Base-by-base conservation (phyloP, 1,140 invertebrate genomes). In the Micrasema minimum region DNA sequence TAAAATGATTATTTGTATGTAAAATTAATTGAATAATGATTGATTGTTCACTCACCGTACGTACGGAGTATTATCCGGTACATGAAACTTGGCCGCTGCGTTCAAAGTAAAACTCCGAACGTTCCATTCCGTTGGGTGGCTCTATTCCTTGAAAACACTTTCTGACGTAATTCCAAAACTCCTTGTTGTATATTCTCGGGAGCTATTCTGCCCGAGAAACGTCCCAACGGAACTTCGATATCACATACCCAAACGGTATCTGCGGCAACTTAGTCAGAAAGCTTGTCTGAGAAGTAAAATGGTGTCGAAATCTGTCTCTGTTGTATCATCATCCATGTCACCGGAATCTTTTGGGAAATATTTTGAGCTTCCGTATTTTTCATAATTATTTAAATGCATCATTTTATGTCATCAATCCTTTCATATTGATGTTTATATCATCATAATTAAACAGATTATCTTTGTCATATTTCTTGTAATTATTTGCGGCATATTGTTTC, bases 201-300 rank as follows among this genome's bases (percentile, higher is more conserved):
- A 5, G 80, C 77, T 2, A 88, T 83, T 57, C 86, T 82, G 0
- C 88, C 89, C 64, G 85, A 84, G 77, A 94, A 57, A 93, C 86
- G 45, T 86, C 85, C 91, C 91, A 95, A 35, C 93, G 82, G 83
- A 91, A 95, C 74, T 89, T 85, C 75, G 94, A 92, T 41, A 94
- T 85, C 1, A 91, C 74, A 59, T 91, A 86, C 0, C 88, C 88
- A 80, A 90, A 93, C 1, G 91, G 90, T 41, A 95, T 84, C 77
- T 93, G 88, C 0, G 92, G 90, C 35, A 95, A 80, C 80, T 92
- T 93, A 26, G 88, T 85, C 22, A 95, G 77, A n/a, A n/a, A 2
- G 91, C 92, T 77, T 88, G 88, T 57, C 82, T 82, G 64, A 93
- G 77, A 18, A 93, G 79, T 2, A 88, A 61, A 10, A 76, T 72